A percentile compares a stretch with the other conserved stretches of the same genome.
phyloP scores from a whole-genome alignment of 1,140 invertebrate genomes.

The Zaprionus nigranus region DNA sequence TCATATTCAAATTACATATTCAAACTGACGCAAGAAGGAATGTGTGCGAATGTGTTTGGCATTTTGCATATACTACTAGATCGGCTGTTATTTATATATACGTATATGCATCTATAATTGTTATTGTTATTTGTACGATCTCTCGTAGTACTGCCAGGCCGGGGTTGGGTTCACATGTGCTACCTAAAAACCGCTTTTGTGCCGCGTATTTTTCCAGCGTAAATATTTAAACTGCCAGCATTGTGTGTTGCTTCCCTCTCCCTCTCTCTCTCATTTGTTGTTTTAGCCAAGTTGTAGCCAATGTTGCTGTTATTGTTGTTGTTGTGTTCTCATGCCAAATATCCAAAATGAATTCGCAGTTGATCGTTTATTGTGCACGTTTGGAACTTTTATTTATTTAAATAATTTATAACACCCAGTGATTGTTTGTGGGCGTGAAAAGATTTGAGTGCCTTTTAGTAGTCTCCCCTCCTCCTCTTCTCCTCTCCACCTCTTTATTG shows the following conservation, averaged over 20 bases:
- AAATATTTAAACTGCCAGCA: constrained; percentile 68
- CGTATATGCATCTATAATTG: background rate
- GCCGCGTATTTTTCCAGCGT: constrained; percentile 60
- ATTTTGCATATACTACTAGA: background rate
- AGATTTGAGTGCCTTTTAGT: constrained; percentile 40
- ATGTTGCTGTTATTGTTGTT: constrained; percentile 25
- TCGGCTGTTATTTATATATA: background rate
- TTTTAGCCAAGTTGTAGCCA: constrained; percentile 49
- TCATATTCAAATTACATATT: background rate
- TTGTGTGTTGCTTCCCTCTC: constrained; percentile 29
- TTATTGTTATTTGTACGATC: background rate
- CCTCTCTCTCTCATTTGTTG: background rate
- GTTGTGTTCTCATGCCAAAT: constrained; percentile 40
- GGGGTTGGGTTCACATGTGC: constrained; percentile 30
- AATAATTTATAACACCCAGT: constrained; percentile 63
- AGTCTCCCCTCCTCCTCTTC: background rate
- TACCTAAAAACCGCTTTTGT: constrained; percentile 38
- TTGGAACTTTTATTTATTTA: constrained; percentile 55
- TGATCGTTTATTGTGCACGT: constrained; percentile 50
- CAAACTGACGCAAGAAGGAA: background rate
- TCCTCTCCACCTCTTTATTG: background rate
- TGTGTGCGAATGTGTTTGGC: background rate
- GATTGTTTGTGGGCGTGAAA: constrained; percentile 53
- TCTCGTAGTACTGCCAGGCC: background rate
- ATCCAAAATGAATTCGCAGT: constrained; percentile 46